These are phyloP conservation scores for Mus minutoides DNA, from an alignment of 2,797 vertebrate genomes.

Conservation along the genomic window DNA sequence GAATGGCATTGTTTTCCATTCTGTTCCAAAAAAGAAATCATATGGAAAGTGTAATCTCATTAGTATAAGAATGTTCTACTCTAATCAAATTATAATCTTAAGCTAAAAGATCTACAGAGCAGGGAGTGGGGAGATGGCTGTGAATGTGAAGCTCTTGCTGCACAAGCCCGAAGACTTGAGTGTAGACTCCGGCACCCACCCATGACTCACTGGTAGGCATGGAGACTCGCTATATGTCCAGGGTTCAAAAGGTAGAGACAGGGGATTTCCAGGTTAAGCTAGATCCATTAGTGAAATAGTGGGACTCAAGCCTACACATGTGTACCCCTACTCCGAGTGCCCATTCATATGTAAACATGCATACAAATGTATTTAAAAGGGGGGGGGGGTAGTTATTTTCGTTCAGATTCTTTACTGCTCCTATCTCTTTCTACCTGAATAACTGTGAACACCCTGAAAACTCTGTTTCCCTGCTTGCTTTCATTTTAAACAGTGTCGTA, in stretches of 20 bases:
- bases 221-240: background rate
- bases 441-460: background rate
- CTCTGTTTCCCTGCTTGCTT: background rate
- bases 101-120: background rate
- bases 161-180: background rate
- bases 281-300: background rate
- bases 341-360: background rate
- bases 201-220: background rate
- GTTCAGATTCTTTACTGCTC: conserved; percentile 11
- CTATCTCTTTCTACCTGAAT: background rate
- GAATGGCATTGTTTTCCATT: background rate
- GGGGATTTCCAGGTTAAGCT: background rate
- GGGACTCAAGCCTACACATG: background rate
- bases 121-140: background rate
- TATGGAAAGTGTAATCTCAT: background rate
- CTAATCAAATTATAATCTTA: background rate
- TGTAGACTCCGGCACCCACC: background rate
- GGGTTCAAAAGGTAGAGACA: background rate
- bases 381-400: background rate
- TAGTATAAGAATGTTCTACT: background rate
- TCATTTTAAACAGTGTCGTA: background rate
- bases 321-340: background rate
- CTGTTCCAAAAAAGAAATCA: background rate
- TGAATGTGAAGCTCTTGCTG: too few relatives aligned
- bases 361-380: background rate